These are phyloP conservation scores for Zoanthus sansibaricus DNA, from an alignment of 92 coral and sea anemone genomes.

Conservation along the genomic window DNA sequence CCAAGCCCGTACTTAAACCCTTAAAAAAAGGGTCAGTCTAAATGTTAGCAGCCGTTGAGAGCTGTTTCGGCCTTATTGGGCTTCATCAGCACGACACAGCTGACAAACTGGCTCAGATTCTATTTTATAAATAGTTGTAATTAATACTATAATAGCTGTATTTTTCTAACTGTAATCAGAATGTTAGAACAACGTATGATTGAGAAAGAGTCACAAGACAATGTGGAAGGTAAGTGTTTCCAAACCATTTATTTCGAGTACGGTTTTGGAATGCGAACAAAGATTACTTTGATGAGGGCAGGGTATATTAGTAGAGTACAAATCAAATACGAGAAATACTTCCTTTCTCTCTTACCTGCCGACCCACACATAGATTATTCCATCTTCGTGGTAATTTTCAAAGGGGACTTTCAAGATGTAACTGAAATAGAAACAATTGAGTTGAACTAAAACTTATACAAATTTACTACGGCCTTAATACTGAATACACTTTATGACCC, in stretches of 20 bases:
- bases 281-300: not conserved
- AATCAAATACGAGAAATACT: too few species aligned
- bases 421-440: conserved; percentile 48
- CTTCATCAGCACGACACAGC: too few species aligned
- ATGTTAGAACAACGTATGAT: too few species aligned
- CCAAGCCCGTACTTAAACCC: too few species aligned
- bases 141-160: too few species aligned
- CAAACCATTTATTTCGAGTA: not conserved
- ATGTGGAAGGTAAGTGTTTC: not conserved
- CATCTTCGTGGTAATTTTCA: conserved; percentile 96
- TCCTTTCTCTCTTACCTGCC: conserved; percentile 77
- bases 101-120: too few species aligned
- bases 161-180: too few species aligned
- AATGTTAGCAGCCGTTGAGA: too few species aligned
- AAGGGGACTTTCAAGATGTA: conserved; percentile 98
- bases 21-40: too few species aligned
- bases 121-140: too few species aligned
- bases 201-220: too few species aligned
- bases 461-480: not conserved
- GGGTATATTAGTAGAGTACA: not conserved
- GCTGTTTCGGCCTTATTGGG: too few species aligned
- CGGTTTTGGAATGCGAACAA: not conserved
- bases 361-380: conserved; percentile 97
- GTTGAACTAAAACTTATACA: not conserved
- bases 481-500: not conserved